A percentile compares a stretch with the other conserved stretches of the same genome.
phyloP scores from a whole-genome alignment of 2,113 vertebrate species.

The Psittacula cyanocephala region DNA sequence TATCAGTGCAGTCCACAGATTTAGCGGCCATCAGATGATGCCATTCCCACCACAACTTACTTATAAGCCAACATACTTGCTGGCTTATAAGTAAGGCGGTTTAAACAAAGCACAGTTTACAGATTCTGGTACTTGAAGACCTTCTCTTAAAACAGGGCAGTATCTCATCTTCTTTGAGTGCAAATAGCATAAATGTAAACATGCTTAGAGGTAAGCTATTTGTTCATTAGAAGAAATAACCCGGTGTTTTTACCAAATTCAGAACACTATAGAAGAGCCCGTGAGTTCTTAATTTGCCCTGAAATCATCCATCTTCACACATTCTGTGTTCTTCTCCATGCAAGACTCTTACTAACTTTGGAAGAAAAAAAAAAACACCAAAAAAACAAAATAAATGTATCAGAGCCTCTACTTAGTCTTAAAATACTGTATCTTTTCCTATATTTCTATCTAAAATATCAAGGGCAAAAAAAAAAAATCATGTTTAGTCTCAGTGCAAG shows the following conservation, averaged over 20 bases:
- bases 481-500: background rate
- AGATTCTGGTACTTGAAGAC: background rate
- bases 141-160: background rate
- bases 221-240: background rate
- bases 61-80: background rate
- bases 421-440: background rate
- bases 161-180: background rate
- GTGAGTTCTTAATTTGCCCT: background rate
- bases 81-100: background rate
- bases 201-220: background rate
- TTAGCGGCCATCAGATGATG: background rate
- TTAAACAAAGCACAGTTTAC: background rate
- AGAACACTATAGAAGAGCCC: background rate
- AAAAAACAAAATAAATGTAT: background rate
- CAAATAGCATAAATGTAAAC: background rate
- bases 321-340: background rate
- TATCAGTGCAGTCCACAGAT: background rate
- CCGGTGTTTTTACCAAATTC: background rate
- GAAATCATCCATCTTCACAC: background rate
- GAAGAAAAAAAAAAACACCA: background rate
- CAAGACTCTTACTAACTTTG: accelerated
- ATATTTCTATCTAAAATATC: background rate
- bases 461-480: background rate
- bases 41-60: background rate
- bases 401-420: background rate